Evolutionary conservation across 2,888 invertebrate species (phyloP).

Genomic region (Creontiades dilutus): DNA sequence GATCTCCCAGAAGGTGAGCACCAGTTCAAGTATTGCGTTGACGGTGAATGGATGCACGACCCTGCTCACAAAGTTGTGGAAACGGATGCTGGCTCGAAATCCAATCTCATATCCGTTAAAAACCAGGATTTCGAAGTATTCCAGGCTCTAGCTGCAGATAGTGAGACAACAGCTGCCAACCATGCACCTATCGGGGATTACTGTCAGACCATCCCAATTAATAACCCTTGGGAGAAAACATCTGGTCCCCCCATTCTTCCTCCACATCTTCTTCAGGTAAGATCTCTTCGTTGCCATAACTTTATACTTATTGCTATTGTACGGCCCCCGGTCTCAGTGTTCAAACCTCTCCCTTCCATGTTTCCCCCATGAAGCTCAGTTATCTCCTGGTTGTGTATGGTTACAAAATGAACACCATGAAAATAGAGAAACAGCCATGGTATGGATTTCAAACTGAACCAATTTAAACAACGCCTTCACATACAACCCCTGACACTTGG

Average conservation of each 20-base stretch:
- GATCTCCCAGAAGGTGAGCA: conserved; percentile 97
- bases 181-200: conserved; percentile 78
- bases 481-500: no score
- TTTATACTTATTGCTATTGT: no score
- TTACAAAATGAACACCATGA: no score
- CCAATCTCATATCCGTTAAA: conserved; percentile 94
- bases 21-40: conserved; percentile 96
- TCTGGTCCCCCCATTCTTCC: conserved; percentile 97
- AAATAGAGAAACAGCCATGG: no score
- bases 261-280: conserved; percentile 88
- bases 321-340: no score
- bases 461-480: no score
- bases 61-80: conserved; percentile 86
- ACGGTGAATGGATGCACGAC: conserved; percentile 95
- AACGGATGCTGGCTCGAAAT: conserved; percentile 93
- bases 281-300: no score
- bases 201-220: conserved; percentile 90
- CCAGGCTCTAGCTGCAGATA: conserved; percentile 97
- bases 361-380: no score
- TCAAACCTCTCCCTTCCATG: no score
- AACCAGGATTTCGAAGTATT: conserved; percentile 98
- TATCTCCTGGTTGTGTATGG: no score
- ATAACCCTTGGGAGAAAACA: conserved; percentile 95
- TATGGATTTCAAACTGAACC: no score
- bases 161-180: conserved; percentile 85